phyloP scores from a whole-genome alignment of 2,797 vertebrate species.

The Esox masquinongy region DNA sequence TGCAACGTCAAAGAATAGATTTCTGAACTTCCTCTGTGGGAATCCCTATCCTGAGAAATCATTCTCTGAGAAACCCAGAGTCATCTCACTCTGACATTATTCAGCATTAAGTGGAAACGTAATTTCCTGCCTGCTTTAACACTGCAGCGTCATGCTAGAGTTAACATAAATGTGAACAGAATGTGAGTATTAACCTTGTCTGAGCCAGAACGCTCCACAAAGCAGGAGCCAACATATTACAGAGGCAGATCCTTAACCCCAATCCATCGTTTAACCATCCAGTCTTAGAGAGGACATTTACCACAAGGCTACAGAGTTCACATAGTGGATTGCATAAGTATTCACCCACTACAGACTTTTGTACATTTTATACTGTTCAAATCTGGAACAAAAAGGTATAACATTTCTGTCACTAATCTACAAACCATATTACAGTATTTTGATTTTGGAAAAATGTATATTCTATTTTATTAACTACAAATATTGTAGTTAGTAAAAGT shows the following conservation, averaged over 20 bases:
- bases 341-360: too few species aligned
- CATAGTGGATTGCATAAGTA: too few species aligned
- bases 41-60: slow-evolving; percentile 5
- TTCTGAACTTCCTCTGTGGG: slow-evolving; percentile 22
- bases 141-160: background rate
- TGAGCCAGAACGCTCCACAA: background rate
- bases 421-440: too few species aligned
- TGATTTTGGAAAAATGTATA: too few species aligned
- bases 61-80: background rate
- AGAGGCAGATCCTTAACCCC: background rate
- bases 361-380: too few species aligned
- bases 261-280: background rate
- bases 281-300: background rate
- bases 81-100: background rate
- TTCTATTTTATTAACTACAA: too few species aligned
- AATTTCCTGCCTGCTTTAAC: background rate
- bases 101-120: slow-evolving; percentile 3
- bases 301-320: background rate
- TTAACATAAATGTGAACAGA: background rate
- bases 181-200: background rate
- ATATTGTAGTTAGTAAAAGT: too few species aligned
- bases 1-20: slow-evolving; percentile 23
- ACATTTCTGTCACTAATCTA: too few species aligned
- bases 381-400: too few species aligned
- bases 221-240: background rate